These are phyloP conservation scores for Channallabes apus DNA, from an alignment of 2,797 vertebrate species.

Conservation along the genomic window DNA sequence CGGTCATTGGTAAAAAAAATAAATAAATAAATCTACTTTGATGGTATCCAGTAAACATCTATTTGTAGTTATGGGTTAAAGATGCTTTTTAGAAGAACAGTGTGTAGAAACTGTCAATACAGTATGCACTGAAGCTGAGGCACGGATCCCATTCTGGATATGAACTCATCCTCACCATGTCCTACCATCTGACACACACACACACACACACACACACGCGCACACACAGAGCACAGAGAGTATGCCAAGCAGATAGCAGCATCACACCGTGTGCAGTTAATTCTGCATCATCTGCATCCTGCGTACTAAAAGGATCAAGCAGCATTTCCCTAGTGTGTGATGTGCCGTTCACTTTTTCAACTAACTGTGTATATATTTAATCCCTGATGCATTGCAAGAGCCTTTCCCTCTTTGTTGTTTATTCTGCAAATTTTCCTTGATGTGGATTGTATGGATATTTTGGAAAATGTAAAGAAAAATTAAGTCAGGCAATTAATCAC, in stretches of 20 bases:
- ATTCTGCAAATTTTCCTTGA: not conserved
- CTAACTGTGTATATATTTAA: conserved; percentile 13
- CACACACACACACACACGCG: conserved; percentile 15
- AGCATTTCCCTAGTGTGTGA: conserved; percentile 11
- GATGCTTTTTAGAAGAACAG: not conserved
- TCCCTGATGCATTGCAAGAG: not conserved
- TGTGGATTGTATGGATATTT: not conserved
- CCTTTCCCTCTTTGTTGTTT: not conserved
- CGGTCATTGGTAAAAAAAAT: no score
- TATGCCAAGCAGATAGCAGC: conserved; percentile 4
- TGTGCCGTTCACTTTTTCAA: conserved; percentile 8
- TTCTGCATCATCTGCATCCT: conserved; percentile 23
- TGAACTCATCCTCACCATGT: not conserved
- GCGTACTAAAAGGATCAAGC: not conserved
- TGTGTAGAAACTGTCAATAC: not conserved
- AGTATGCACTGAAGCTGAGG: not conserved
- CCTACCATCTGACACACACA: conserved; percentile 23
- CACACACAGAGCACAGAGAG: not conserved
- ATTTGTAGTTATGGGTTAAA: not conserved
- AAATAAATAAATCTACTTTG: no score
- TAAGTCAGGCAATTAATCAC: not conserved
- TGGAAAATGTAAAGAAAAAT: no score
- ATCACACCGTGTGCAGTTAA: not conserved
- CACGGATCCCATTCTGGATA: not conserved
- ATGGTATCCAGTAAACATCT: not conserved